Percentiles rank a stretch among this genome's conserved stretches.
Evolutionary conservation across 1,140 invertebrate genomes (phyloP).

Genomic region (Drosophila auraria): DNA sequence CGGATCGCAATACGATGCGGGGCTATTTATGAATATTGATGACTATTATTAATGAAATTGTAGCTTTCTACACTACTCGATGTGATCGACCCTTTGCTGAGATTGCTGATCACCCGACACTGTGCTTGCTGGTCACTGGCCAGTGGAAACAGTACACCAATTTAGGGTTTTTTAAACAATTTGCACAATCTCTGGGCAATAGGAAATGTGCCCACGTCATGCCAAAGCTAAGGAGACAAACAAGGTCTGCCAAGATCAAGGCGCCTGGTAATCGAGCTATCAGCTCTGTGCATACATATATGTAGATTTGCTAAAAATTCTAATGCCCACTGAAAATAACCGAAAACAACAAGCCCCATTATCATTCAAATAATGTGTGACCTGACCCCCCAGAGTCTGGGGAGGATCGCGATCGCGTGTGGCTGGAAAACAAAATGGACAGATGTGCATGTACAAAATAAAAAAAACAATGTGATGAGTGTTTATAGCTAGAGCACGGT

Average conservation of each 20-base stretch:
- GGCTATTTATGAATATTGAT: constrained; percentile 4
- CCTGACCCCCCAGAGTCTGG: constrained; percentile 57
- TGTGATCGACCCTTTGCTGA: constrained; percentile 23
- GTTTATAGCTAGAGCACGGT: too few relatives aligned
- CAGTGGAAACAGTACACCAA: constrained; percentile 19
- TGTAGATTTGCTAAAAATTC: constrained; percentile 40
- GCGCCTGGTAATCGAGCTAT: constrained; percentile 58
- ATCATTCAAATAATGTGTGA: constrained; percentile 59
- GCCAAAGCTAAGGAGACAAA: constrained; percentile 62
- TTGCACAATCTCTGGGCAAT: constrained; percentile 9
- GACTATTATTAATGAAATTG: constrained; percentile 25
- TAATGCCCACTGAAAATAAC: constrained; percentile 52
- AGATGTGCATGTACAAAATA: constrained; percentile 30
- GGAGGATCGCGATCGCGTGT: constrained; percentile 43
- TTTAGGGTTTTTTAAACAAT: constrained; percentile 25
- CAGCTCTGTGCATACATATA: constrained; percentile 57
- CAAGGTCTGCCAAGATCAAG: constrained; percentile 79
- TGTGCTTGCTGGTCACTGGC: neutral
- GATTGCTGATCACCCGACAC: constrained; percentile 13
- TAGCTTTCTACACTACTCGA: constrained; percentile 1
- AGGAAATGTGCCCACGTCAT: constrained; percentile 55
- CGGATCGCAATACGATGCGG: constrained; percentile 3
- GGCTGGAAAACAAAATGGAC: constrained; percentile 26
- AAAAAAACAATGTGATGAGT: neutral
- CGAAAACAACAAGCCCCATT: constrained; percentile 66